Evolutionary conservation across 2,113 vertebrate genomes (phyloP), one percentile per base, ranked within the genome.

Genomic region (Potamarius usumacintae): DNA sequence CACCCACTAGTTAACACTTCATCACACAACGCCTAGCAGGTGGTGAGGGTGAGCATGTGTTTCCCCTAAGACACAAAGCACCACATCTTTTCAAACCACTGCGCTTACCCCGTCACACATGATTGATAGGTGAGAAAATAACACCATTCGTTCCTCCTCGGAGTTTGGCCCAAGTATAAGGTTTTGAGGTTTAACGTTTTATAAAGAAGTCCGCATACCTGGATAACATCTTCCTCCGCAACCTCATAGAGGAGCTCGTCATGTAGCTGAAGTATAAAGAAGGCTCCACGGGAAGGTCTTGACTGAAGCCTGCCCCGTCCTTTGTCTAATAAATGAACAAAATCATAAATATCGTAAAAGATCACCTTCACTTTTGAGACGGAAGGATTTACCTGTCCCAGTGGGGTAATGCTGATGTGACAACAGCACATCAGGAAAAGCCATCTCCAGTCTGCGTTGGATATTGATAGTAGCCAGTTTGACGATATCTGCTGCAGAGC

Each of bases 181-280:
- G 34, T 30, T 30, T 30, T 30, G 30, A 30, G 30, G 30, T 30
- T 18, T 20, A 1, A 48, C 8, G 0, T 25, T 53, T 7, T 27
- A 1, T 57, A 72, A 67, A 57, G 27, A 60, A 48, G 48, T 63
- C 14, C 76, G 58, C 25, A 14, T n/a, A 99, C 98, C 98, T 98
- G 97, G 77, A 97, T 96, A 85, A 96, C 87, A 85, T 98, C 95
- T 0, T 98, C 96, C 71, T 99, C 96, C 53, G 96, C 94, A 83
- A 97, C 96, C 94, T 99, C 98, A 78, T 98, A 99, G 83, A 99
- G 95, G 60, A 99, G 97, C 91, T 99, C 98, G 86, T 99, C 98
- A 0, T 99, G 98, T 86, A 99, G 95, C 14, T 99, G 98, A 71
- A 99, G 96, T 77, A 99, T 90, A 17, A 99, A 97, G 92, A 97